Base-by-base conservation (phyloP, 2,888 invertebrate species). In the Trachelus iudaicus region DNA sequence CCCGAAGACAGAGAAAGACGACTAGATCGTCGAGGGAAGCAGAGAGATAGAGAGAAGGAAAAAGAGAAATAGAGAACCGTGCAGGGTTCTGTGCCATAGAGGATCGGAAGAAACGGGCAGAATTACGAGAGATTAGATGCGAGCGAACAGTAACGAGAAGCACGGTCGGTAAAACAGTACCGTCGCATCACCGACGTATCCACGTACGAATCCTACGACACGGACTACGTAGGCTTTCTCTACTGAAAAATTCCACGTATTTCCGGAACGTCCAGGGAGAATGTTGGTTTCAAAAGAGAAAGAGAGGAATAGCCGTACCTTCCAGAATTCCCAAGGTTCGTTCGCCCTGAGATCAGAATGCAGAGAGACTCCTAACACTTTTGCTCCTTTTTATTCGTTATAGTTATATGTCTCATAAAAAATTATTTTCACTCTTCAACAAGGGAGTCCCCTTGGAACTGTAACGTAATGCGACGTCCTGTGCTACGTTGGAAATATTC, bases 41-140 rank as follows among this genome's bases (percentile, higher is more conserved):
- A 81, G 77, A 77, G 68, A 76, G 77, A 77, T 78, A 80, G 73
- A 73, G 73, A 76, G 81, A 79, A 79, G 75, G 79, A 79, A 37
- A 75, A 75, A 75, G 80, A 81, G 73, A 37, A 34, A 69, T 76
- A 75, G 73, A 75, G 69, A n/a, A 76, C 56, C 23, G 56, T 56
- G 9, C 9, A 23, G 40, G 40, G 69, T 69, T 33, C 69, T 30
- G 69, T 40, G 40, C 40, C 69, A 40, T 15, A 73, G 73, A 35
- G 73, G 69, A 73, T 68, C 78, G 75, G 76, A 81, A 82, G 81
- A 82, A 81, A 81, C 78, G 80, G 79, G 81, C 79, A 80, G 85
- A 88, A 88, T 87, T 87, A 86, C 85, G 82, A 83, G 84, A 88
- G 87, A 88, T 89, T 89, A 89, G 89, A 87, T 85, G 84, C 82